Percentiles rank a stretch among this genome's conserved stretches.
phyloP scores from a whole-genome alignment of 2,113 vertebrate genomes.

The Halichoeres trimaculatus region DNA sequence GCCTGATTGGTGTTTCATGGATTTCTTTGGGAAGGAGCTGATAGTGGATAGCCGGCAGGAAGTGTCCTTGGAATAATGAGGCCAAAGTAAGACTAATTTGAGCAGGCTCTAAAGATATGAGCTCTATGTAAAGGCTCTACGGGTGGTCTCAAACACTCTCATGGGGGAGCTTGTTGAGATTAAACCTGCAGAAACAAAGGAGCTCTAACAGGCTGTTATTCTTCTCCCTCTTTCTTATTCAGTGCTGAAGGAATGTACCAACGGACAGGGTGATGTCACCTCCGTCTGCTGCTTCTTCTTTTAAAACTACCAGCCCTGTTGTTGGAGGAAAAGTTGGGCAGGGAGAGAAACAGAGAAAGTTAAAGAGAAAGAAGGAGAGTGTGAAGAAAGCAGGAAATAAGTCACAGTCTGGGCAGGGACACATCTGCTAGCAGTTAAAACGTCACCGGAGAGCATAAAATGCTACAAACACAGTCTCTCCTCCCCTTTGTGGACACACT shows the following conservation, averaged over 20 bases:
- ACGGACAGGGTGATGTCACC: conserved; percentile 74
- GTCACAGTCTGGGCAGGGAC: conserved; percentile 61
- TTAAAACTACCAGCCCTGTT: conserved; percentile 30
- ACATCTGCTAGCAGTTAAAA: conserved; percentile 79
- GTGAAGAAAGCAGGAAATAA: conserved; percentile 69
- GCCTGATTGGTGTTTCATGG: conserved; percentile 32
- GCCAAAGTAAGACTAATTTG: conserved; percentile 35
- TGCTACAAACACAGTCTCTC: conserved; percentile 22
- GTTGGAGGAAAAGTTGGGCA: conserved; percentile 7
- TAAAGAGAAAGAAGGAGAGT: background rate
- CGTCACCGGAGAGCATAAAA: conserved; percentile 66
- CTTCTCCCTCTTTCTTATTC: conserved; percentile 54
- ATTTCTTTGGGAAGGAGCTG: conserved; percentile 30
- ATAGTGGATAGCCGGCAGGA: conserved; percentile 8
- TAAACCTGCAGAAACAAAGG: conserved; percentile 55
- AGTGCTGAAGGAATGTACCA: conserved; percentile 71
- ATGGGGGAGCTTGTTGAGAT: conserved; percentile 21
- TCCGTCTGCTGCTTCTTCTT: conserved; percentile 57
- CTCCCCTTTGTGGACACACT: conserved; percentile 38
- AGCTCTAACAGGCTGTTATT: conserved; percentile 16
- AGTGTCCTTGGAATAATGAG: conserved; percentile 60
- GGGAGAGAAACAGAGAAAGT: background rate
- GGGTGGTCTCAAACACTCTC: conserved; percentile 42
- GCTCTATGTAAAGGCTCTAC: conserved; percentile 1
- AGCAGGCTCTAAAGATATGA: conserved; percentile 30